A percentile compares a stretch with the other conserved stretches of the same genome.
Conservation (phyloP, 2,888 invertebrate species). For the Ctena decussata region DNA sequence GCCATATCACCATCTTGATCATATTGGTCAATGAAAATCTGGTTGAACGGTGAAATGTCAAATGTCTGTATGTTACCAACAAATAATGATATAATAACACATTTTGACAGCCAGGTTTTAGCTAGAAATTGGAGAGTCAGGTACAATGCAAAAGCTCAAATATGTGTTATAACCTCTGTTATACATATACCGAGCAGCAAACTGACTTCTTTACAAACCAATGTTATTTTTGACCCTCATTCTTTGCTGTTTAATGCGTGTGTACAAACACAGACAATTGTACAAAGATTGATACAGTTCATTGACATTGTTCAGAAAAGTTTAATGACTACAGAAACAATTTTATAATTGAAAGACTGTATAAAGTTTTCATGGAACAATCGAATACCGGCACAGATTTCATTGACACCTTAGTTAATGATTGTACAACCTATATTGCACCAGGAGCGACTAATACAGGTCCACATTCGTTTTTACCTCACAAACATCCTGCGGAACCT, state of each 20-base stretch:
- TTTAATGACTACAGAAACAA: neutral
- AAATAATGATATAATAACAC: neutral
- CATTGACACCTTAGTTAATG: neutral
- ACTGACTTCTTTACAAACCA: neutral
- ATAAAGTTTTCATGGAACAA: neutral
- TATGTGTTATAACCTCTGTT: conserved; percentile 1
- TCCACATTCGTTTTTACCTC: neutral
- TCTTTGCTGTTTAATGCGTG: neutral
- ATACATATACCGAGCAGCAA: neutral
- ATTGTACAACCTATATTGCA: neutral
- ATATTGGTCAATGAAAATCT: neutral
- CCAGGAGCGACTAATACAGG: neutral
- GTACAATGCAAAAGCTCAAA: neutral
- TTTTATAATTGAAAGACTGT: neutral
- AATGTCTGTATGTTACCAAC: neutral
- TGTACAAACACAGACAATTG: neutral
- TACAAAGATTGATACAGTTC: neutral
- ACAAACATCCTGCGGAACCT: neutral
- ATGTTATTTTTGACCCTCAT: neutral
- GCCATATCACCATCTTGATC: neutral
- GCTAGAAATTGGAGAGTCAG: conserved; percentile 18
- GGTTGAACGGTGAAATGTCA: neutral
- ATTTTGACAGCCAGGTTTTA: conserved; percentile 13
- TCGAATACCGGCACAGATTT: neutral
- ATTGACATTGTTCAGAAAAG: neutral